Evolutionary conservation across 2,888 invertebrate species (phyloP), one percentile per base, ranked within the genome.

Genomic region (Drosophila neotestacea): DNA sequence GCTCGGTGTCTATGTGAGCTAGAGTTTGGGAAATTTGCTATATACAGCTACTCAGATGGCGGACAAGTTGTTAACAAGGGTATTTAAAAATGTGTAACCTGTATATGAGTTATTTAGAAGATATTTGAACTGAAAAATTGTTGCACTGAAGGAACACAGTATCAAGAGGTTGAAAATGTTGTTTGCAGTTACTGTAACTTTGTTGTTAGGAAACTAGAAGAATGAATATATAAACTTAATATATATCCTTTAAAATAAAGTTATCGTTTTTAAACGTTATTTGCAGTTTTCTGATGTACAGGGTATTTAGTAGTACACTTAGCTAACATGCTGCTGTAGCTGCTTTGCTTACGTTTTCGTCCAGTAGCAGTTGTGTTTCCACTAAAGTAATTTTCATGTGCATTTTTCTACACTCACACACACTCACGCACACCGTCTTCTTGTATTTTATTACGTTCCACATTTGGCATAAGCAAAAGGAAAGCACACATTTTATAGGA

Each of bases 401-500:
- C 16, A 22, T 4, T 16, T 16, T 41, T 41, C 10, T 5, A 41
- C 41, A 16, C 41, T 9, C 41, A 41, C 41, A 16, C 41, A 9
- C 9, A 41, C 41, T 3, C 16, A 42, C 22, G 6, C 10, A 27
- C 16, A 48, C 16, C 48, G 22, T 50, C 16, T 41, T 13, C 28
- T 47, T 38, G 47, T 47, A 13, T 16, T 61, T 61, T 44, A 61
- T 52, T 60, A 34, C 11, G 52, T 42, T 27, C 27, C 50, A 58
- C 58, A 64, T 42, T 36, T 50, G 64, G 30, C 48, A 64, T 56
- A 42, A 50, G 59, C 55, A 41, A 30, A 60, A 39, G 16, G 59
- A 6, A 41, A 44, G 22, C 52, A 34, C 16, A 51, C 52, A 44
- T 61, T 82, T 74, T 68, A 82, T 82, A 75, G 44, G 32, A 6